Base-by-base conservation (phyloP, 92 coral and sea anemone species). In the Galaxea fascicularis region DNA sequence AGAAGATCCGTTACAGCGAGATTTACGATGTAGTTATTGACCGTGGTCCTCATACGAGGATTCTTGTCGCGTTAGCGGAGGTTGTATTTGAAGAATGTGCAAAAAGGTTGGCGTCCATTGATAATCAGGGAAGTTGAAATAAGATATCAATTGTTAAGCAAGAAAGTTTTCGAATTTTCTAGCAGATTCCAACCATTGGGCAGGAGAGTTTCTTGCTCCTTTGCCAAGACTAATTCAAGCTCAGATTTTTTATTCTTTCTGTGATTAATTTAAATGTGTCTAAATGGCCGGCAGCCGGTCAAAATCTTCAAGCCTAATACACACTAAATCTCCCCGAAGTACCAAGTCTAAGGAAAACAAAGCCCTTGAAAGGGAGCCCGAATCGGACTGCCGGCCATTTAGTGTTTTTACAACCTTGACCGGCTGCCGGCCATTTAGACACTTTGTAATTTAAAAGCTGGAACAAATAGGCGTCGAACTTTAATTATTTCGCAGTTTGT, bases 21-120 rank as follows among this genome's bases (percentile, higher is more conserved):
- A 47, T 93, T 93, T 51, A 91, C 91, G 31, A 93, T 93, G 86
- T 91, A 91, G 41, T 76, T 88, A 76, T 93, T 86, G 81, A 93
- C 94, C 21, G 97, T 90, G 24, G 92, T 93, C 25, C 78, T 77
- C 91, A 93, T 79, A 16, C 83, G 86, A 8, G 72, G 65, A 72
- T 89, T 81, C 46, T 78, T 80, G 47, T 27, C 77, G 53, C 49
- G 53, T 51, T 68, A n/a, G 66, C 0, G 27, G 66, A 30, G 0
- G 85, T 49, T 0, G 21, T 10, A 58, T 22, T 30, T 1, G 18
- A 53, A 68, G 12, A 16, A 17, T 0, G 20, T 20, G n/a, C 29
- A 66, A n/a, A 16, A 14, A 26, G 0, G 1, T 41, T 13, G 64
- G 25, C 27, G 15, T 26, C 73, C 73, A 65, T 65, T 63, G 25